Evolutionary conservation across 2,797 vertebrate species (phyloP), one percentile per base, ranked within the genome.

Genomic region (Aselliscus stoliczkanus): DNA sequence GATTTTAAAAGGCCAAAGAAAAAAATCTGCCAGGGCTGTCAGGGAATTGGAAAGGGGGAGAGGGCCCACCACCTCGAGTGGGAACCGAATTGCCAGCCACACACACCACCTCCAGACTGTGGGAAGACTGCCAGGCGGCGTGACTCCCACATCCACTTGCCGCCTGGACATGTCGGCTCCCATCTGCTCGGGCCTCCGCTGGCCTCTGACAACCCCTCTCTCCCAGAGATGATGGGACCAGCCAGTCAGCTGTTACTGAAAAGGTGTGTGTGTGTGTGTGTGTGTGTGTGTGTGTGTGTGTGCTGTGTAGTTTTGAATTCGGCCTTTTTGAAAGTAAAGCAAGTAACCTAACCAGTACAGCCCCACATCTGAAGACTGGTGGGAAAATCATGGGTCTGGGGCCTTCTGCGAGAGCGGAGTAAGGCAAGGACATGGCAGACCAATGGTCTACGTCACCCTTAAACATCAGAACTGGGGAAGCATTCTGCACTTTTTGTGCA

Each of bases 121-220:
- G 93, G 97, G 96, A 97, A 94, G 93, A 60, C 15, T 13, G 97
- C 97, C 97, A 96, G 95, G 95, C 82, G 77, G 93, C 8, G 4
- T 60, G 86, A 69, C 90, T 86, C 65, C 4, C 4, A 2, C 14
- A 10, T 65, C 62, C 90, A 14, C 84, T 92, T 52, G 52, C 87
- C 0, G 72, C 31, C 73, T 8, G 2, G 92, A 90, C 94, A 72
- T 29, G 42, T 18, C 60, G 23, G 92, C 69, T 93, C 88, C 97
- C 97, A 96, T 97, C 94, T 95, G 96, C 96, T 93, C 8, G 0
- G 50, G 93, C 83, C 96, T 92, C 92, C 3, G 0, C 84, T 12
- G 95, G 90, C 67, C 95, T 88, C 83, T 64, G 87, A 84, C 75
- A 34, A 42, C 60, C 18, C 20, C 77, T 65, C 87, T 83, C 29